Evolutionary conservation across 2,888 invertebrate genomes (phyloP), one percentile per base, ranked within the genome.

Genomic region (Yponomeuta plumbellus): DNA sequence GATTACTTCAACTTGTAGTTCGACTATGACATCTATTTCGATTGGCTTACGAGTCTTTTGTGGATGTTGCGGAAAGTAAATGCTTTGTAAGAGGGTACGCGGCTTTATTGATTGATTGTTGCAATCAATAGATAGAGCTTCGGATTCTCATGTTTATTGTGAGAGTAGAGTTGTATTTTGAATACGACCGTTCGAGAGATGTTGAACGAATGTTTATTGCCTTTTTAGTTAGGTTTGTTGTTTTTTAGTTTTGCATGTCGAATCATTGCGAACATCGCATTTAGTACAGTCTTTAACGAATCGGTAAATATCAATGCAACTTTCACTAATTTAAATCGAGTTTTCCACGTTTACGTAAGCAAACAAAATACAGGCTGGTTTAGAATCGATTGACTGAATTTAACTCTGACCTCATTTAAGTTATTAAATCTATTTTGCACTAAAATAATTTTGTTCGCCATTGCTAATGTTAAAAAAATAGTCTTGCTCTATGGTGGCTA

Each of bases 61-160:
- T 59, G 4, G 11, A 22, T 59, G 11, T 59, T 59, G n/a, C 5
- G 59, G 11, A 23, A n/a, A 22, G 59, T 22, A 2, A 5, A 59
- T 34, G 26, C 34, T 61, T 61, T n/a, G 26, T 26, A 61, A 61
- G 61, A 34, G 61, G 61, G 58, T 20, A 20, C 58, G 21, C 21
- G 11, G n/a, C 8, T 62, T 34, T 62, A 34, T 62, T n/a, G 62
- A 39, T 34, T 11, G 6, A 62, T 23, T 62, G 34, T 17, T 34
- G 6, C 20, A 11, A 26, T 61, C 11, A 61, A 34, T 57, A 57
- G 17, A 17, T n/a, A 59, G 22, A 21, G 21, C 59, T 21, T 20
- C 59, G 58, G 13, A 23, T 52, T 52, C 44, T 52, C 11, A 5
- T 52, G 17, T 52, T 3, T 52, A 17, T 17, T 17, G 44, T 52